Conservation (phyloP, 2,113 vertebrate genomes). For the Pampusana beccarii region DNA sequence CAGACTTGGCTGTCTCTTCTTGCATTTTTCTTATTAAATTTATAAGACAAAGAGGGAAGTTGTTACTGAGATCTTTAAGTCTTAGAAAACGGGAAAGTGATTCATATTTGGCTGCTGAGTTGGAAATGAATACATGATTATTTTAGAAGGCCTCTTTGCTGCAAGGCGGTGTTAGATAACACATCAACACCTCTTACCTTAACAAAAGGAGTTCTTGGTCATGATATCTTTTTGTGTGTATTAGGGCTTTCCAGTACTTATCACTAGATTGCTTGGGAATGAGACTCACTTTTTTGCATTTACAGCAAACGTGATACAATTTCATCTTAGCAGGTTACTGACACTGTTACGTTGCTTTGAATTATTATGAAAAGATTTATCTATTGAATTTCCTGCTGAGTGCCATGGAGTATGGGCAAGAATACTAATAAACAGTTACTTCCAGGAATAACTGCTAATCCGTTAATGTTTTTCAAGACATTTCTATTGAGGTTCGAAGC, state of each 20-base stretch:
- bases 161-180: neutral
- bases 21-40: neutral
- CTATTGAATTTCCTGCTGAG: neutral
- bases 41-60: neutral
- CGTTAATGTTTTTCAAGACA: neutral
- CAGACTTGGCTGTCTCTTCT: neutral
- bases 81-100: neutral
- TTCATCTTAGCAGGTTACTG: neutral
- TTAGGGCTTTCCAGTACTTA: neutral
- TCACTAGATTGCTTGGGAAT: neutral
- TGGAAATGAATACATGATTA: neutral
- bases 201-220: neutral
- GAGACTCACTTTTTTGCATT: neutral
- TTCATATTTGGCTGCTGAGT: neutral
- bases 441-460: constrained; percentile 15
- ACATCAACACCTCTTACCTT: neutral
- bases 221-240: neutral
- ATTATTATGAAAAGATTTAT: neutral
- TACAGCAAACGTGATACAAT: neutral
- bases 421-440: constrained; percentile 27
- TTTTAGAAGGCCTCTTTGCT: neutral
- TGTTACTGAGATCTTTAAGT: neutral
- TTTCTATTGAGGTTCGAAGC: neutral
- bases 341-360: neutral
- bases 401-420: neutral